Evolutionary conservation across 2,888 invertebrate species (phyloP).

Genomic region (Pammene aurita): DNA sequence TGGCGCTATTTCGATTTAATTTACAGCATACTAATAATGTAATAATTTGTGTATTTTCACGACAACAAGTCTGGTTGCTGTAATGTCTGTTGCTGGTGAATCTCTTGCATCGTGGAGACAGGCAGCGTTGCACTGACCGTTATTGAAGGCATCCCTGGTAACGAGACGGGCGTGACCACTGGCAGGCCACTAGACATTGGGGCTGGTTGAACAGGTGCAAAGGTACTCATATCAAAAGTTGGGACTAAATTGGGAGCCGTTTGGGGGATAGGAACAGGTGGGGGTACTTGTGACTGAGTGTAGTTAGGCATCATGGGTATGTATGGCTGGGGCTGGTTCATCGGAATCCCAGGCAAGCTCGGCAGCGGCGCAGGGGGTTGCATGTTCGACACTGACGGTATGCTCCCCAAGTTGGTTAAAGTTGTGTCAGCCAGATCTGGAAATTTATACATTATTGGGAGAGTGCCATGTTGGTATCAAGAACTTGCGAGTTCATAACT

Average conservation of each 20-base stretch:
- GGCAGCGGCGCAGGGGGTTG: slow-evolving; percentile 81
- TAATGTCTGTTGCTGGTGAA: slow-evolving; percentile 74
- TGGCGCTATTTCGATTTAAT: slow-evolving; percentile 51
- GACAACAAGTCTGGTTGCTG: slow-evolving; percentile 76
- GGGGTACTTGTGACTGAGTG: slow-evolving; percentile 59
- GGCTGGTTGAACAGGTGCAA: slow-evolving; percentile 67
- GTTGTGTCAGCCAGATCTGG: slow-evolving; percentile 78
- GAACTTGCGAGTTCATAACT: too few species aligned
- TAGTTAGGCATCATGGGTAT: slow-evolving; percentile 80
- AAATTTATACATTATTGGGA: slow-evolving; percentile 45
- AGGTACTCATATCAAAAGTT: slow-evolving; percentile 76
- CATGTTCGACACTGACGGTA: slow-evolving; percentile 77
- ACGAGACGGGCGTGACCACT: slow-evolving; percentile 86
- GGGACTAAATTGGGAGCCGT: slow-evolving; percentile 64
- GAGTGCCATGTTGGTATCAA: too few species aligned
- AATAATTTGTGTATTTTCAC: slow-evolving; percentile 57
- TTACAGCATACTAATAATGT: slow-evolving; percentile 45
- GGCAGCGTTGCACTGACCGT: slow-evolving; percentile 89
- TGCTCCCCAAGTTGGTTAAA: slow-evolving; percentile 76
- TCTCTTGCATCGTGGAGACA: slow-evolving; percentile 83
- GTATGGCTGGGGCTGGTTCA: slow-evolving; percentile 81
- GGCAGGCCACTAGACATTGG: slow-evolving; percentile 68
- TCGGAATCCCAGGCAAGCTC: slow-evolving; percentile 78
- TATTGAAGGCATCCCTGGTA: slow-evolving; percentile 91
- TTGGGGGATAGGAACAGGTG: slow-evolving; percentile 51